Conservation (phyloP, 2,113 vertebrate genomes). For the Thryonomys swinderianus region DNA sequence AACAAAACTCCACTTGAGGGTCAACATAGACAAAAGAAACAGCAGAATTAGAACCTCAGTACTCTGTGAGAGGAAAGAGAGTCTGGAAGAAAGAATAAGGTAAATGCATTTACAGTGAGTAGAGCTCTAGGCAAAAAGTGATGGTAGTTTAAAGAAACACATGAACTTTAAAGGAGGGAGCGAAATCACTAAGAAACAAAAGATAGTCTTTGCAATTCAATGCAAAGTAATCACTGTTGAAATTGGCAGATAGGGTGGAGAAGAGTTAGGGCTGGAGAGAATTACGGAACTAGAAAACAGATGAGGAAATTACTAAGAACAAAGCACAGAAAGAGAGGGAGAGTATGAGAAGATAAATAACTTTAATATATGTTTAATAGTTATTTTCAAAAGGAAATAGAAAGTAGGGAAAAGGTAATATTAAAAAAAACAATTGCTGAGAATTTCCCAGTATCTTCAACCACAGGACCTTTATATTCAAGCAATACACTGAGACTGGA, state of each 20-base stretch:
- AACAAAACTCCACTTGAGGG: neutral
- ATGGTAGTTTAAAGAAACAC: neutral
- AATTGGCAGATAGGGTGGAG: neutral
- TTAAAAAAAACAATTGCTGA: neutral
- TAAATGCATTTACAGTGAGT: neutral
- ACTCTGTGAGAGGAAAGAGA: neutral
- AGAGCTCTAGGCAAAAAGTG: neutral
- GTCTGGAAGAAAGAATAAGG: neutral
- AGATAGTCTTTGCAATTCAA: neutral
- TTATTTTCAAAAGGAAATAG: neutral
- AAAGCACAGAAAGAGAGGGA: neutral
- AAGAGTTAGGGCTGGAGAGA: neutral
- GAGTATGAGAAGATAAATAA: neutral
- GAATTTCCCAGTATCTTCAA: neutral
- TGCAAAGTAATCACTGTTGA: neutral
- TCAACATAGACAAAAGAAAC: neutral
- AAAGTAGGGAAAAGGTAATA: neutral
- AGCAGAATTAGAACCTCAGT: neutral
- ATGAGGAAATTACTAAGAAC: neutral
- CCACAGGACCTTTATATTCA: neutral
- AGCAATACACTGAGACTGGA: neutral
- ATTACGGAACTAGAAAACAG: neutral
- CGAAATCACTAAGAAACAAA: neutral
- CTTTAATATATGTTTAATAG: neutral
- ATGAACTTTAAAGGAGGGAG: neutral